Evolutionary conservation across 2,113 vertebrate genomes (phyloP), one percentile per base, ranked within the genome.

Genomic region (Chaetodon trifascialis): DNA sequence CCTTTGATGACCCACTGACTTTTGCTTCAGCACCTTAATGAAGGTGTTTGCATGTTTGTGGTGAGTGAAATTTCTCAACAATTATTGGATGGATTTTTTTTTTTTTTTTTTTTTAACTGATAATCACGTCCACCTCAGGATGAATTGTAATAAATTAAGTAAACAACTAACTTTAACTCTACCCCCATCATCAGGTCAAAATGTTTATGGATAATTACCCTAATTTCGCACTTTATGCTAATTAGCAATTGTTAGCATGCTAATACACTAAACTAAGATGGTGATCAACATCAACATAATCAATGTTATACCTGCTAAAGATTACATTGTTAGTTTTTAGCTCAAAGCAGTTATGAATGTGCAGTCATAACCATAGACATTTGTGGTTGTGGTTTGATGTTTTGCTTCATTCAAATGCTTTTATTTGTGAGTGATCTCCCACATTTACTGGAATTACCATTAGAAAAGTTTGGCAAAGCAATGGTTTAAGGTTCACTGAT

Each of bases 311-410:
- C 16, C 10, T 38, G 34, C 34, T 15, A n/a, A 42, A 64, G 11
- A 64, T 63, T 8, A 54, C 17, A 7, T 3, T 52, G 19, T 10
- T 11, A 54, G 52, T 3, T n/a, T n/a, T 54, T 21, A 52, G 54
- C n/a, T 30, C 36, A 15, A 49, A 40, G 38, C 23, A 5, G 38
- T 38, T 30, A 23, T n/a, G 44, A 69, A 21, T 2, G 42, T 14
- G n/a, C 46, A 54, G 58, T 75, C 62, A 70, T 11, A 10, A 54
- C 54, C 55, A 40, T 81, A 59, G 40, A 76, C 23, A 62, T 86
- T 62, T 60, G 42, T 36, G 64, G 21, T 73, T 10, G 0, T 63
- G 23, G 40, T 55, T 55, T 55, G 11, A 55, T 23, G 4, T 55
- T 54, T 55, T 23, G 52, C 21, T 23, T 10, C 4, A 54, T 54